Evolutionary conservation across 2,888 invertebrate species (phyloP), one percentile per base, ranked within the genome.

Genomic region (Nymphalis c-album): DNA sequence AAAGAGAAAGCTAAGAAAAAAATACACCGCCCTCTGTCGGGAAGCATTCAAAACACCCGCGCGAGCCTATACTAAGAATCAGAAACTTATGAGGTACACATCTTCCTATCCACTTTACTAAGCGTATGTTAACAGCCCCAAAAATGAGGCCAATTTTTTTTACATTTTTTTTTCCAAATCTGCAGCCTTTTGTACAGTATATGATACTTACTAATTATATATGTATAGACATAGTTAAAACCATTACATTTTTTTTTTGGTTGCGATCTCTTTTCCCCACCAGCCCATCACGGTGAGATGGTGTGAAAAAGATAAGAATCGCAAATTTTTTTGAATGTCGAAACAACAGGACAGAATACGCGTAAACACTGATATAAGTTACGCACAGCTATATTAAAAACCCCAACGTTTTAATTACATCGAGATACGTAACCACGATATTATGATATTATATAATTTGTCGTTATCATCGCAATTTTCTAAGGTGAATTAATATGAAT

Each of bases 171-270:
- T 86, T 85, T 82, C 81, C 86, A 85, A 86, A 85, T 84, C 86
- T 86, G 86, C 86, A 86, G 86, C 88, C 87, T 87, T 90, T 90
- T 88, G 88, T 90, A 91, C 88, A 90, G 89, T 89, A 90, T 89
- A 89, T 87, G 88, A 89, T 90, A 90, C 88, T 90, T 89, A 89
- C 88, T 87, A 88, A 85, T 85, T 83, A 85, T 83, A 87, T 84
- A 88, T 87, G 86, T 87, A 87, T 88, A 90, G 87, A 89, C 90
- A 90, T 89, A 89, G 90, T 87, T 89, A 87, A 88, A 88, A 87
- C 84, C 80, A 82, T 86, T 85, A 85, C 79, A 80, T 84, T 86
- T 85, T 86, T 22, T 22, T 88, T 87, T 81, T 78, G 71, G 84
- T 84, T 75, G 86, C 82, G 77, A 78, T 73, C 69, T 69, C 70